Evolutionary conservation across 2,113 vertebrate species (phyloP).

Genomic region (Equus przewalskii): DNA sequence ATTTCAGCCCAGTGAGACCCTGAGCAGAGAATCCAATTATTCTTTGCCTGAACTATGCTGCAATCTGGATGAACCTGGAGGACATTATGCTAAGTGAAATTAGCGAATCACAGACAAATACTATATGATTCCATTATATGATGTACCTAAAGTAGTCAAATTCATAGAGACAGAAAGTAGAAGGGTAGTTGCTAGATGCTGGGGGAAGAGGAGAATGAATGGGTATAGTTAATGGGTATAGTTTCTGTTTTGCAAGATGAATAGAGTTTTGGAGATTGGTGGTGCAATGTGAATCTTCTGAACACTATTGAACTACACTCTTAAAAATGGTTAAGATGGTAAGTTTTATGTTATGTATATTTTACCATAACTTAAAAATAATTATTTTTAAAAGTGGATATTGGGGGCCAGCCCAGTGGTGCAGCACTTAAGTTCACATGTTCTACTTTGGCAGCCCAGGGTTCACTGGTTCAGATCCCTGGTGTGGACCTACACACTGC

Average conservation of each 20-base stretch:
- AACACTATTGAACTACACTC: not conserved
- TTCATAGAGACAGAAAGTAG: not conserved
- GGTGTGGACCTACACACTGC: too few relatives aligned
- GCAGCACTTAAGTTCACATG: too few relatives aligned
- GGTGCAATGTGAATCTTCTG: not conserved
- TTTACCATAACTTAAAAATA: not conserved
- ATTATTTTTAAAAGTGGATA: not conserved
- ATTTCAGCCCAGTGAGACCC: not conserved
- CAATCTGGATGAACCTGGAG: not conserved
- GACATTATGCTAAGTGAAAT: not conserved
- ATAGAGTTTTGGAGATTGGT: not conserved
- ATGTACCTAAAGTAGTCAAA: not conserved
- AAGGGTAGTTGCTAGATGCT: not conserved
- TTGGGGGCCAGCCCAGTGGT: not conserved
- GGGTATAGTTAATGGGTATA: not conserved
- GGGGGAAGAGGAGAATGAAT: not conserved
- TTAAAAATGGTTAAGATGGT: not conserved
- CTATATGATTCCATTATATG: not conserved
- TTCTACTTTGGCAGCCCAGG: too few relatives aligned
- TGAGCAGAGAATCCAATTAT: not conserved
- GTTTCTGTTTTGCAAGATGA: slow-evolving; percentile 1
- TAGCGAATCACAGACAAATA: not conserved
- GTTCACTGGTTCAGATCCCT: too few relatives aligned
- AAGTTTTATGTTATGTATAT: not conserved
- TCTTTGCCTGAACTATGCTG: not conserved